Conservation (phyloP, 1,140 invertebrate genomes). For the Drosophila obscura region DNA sequence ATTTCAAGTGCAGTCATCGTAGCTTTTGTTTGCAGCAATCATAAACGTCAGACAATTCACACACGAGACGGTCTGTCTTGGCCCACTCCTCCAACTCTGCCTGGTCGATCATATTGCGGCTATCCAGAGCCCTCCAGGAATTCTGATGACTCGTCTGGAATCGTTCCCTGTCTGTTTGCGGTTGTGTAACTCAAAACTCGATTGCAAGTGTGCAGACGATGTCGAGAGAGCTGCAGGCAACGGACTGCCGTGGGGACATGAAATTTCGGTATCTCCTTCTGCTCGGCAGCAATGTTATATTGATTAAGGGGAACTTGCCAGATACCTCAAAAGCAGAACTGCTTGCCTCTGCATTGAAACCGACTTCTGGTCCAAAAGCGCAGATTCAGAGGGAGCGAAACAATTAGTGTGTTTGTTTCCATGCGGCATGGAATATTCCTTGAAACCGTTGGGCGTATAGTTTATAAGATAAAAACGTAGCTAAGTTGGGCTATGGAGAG, state of each 20-base stretch:
- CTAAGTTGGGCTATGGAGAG: neutral
- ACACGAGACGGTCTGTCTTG: slow-evolving; percentile 24
- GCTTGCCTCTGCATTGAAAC: neutral
- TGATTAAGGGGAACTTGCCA: slow-evolving; percentile 25
- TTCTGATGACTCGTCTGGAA: slow-evolving; percentile 67
- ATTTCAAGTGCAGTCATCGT: slow-evolving; percentile 74
- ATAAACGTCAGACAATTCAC: slow-evolving; percentile 58
- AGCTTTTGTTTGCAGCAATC: slow-evolving; percentile 75
- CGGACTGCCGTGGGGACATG: slow-evolving; percentile 16
- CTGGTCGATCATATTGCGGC: neutral
- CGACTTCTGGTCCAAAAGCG: no score
- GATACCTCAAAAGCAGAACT: neutral
- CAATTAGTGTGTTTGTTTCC: slow-evolving; percentile 39
- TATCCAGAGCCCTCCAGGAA: neutral
- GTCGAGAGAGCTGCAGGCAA: neutral
- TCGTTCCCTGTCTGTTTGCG: slow-evolving; percentile 68
- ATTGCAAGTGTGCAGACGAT: slow-evolving; percentile 44
- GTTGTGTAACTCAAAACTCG: slow-evolving; percentile 69
- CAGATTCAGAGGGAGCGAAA: no score
- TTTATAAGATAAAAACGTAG: no score
- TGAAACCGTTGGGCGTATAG: neutral
- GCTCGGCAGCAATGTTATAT: slow-evolving; percentile 17
- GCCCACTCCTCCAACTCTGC: neutral
- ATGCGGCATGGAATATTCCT: slow-evolving; percentile 16
- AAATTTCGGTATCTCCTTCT: slow-evolving; percentile 17